Percentiles rank a stretch among this genome's conserved stretches.
Evolutionary conservation across 1,140 invertebrate genomes (phyloP).

Genomic region (Lordiphosa mommai): DNA sequence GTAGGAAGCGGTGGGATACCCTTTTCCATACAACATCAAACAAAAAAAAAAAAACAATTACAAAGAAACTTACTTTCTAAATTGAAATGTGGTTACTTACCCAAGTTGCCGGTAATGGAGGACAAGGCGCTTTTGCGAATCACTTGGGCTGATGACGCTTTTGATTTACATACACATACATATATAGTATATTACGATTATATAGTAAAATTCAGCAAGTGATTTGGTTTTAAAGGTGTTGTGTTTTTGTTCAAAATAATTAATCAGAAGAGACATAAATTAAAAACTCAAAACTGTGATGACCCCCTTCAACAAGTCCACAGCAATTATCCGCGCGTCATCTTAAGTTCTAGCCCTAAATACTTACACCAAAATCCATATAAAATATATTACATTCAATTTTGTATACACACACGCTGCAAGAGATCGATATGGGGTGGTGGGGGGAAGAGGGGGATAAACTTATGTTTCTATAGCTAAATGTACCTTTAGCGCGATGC

Average conservation of each 20-base stretch:
- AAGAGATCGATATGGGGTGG: slow-evolving; percentile 20
- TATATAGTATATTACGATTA: slow-evolving; percentile 57
- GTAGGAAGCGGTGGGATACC: slow-evolving; percentile 9
- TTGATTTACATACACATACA: slow-evolving; percentile 74
- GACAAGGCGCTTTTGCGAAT: slow-evolving; percentile 79
- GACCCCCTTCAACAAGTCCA: slow-evolving; percentile 1
- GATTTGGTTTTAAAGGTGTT: slow-evolving; percentile 44
- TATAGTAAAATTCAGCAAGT: slow-evolving; percentile 67
- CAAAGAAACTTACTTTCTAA: slow-evolving; percentile 42
- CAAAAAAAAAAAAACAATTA: slow-evolving; percentile 36
- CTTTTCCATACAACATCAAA: slow-evolving; percentile 21
- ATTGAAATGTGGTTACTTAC: slow-evolving; percentile 69
- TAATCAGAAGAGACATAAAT: slow-evolving; percentile 28
- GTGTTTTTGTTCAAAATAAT: slow-evolving; percentile 6
- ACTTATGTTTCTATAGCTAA: slow-evolving; percentile 23
- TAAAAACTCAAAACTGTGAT: neutral
- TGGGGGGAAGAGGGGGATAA: neutral
- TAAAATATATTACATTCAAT: slow-evolving; percentile 27
- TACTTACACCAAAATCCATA: slow-evolving; percentile 38
- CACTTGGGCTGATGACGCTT: slow-evolving; percentile 79
- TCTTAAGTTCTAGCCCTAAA: slow-evolving; percentile 22
- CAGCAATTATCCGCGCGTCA: slow-evolving; percentile 5
- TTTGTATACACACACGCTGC: slow-evolving; percentile 10
- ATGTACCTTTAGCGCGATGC: slow-evolving; percentile 76
- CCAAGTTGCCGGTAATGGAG: slow-evolving; percentile 78